phyloP scores from a whole-genome alignment of 2,113 vertebrate genomes.

The Halcyon malimbica region DNA sequence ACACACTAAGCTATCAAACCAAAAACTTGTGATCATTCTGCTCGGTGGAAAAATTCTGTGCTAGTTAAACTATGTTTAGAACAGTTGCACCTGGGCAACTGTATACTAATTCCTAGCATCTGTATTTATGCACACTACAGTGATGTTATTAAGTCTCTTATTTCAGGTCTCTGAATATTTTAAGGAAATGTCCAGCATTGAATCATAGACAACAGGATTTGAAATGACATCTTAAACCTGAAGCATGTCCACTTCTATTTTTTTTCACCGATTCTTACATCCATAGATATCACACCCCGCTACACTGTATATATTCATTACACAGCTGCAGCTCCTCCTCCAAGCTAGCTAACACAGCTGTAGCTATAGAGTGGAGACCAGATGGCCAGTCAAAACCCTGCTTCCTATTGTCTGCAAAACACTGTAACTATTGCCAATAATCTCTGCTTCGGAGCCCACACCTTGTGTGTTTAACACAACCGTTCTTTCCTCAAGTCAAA shows the following conservation, averaged over 20 bases:
- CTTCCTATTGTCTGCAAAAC: constrained; percentile 43
- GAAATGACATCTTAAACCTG: constrained; percentile 5
- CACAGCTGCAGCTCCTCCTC: constrained; percentile 58
- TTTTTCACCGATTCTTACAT: constrained; percentile 1
- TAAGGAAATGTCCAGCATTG: background rate
- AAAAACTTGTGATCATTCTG: background rate
- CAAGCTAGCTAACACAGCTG: constrained; percentile 47
- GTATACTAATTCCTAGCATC: background rate
- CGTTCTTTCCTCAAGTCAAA: background rate
- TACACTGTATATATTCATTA: background rate
- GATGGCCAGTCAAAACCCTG: constrained; percentile 25
- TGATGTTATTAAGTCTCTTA: background rate
- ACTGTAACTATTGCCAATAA: background rate
- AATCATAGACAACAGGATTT: background rate
- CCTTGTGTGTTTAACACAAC: background rate
- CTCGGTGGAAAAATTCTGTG: background rate
- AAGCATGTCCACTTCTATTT: background rate
- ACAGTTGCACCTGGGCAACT: background rate
- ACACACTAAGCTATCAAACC: background rate
- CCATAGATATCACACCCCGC: constrained; percentile 1
- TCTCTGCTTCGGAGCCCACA: background rate
- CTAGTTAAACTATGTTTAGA: background rate
- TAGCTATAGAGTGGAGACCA: constrained; percentile 31
- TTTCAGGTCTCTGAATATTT: background rate
- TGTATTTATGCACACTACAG: background rate